Evolutionary conservation across 1,140 invertebrate species (phyloP), one percentile per base, ranked within the genome.

Genomic region (Trachymyrmex cornetzi): DNA sequence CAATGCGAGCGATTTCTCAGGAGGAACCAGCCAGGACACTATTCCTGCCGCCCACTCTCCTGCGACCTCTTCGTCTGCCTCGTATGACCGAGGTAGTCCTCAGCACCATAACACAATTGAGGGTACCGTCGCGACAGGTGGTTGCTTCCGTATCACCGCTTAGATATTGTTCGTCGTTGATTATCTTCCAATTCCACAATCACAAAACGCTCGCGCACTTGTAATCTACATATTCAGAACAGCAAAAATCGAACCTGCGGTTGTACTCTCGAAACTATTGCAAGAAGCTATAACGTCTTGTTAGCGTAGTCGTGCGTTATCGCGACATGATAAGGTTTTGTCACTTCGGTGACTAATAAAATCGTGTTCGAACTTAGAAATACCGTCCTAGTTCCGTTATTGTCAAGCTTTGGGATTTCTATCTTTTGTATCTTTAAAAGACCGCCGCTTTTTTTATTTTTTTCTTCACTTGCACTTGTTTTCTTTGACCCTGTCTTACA

Each of bases 91-190:
- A 77, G 80, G 57, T 84, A 79, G 69, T 87, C 80, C 64, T 90
- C 75, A 87, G 80, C 87, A 91, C 88, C 89, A 91, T 91, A 89
- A 89, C 90, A 89, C 85, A 87, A 79, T 24, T 57, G 19, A 57
- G 19, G 27, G 16, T 80, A 81, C 69, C 61, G 64, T 80, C 69
- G 85, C 55, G 44, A 85, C 59, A 55, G 67, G n/a, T 24, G 22
- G 53, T 61, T 24, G 55, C 1, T 69, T 53, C 53, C 77, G 64
- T 67, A 55, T 77, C 59, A 67, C 44, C 77, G 69, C 77, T 12
- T 12, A 34, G 50, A 24, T 67, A 9, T 63, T 66, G 34, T 11
- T 59, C 38, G 9, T 2, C 84, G 12, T 64, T 48, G 16, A 84
- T 63, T 24, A 44, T 50, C 55, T 69, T 14, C 22, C 61, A 63